Conservation (phyloP, 2,113 vertebrate genomes). For the Dendrocopos noguchii region DNA sequence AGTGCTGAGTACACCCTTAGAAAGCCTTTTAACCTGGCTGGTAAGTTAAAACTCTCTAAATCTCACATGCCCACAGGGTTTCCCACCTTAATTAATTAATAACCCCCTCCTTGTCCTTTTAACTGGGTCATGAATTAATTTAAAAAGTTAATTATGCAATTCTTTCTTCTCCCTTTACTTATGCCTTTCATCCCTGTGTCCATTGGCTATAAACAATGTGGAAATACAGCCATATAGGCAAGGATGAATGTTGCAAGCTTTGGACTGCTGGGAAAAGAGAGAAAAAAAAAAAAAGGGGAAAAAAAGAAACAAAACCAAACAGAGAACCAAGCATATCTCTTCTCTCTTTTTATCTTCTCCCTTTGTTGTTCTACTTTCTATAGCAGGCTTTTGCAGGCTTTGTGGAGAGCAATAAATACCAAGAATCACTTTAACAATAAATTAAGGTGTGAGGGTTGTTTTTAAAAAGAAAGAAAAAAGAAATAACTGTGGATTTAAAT, state of each 20-base stretch:
- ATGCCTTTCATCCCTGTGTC: slow-evolving; percentile 61
- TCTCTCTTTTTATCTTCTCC: neutral
- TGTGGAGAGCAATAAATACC: neutral
- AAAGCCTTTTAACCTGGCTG: slow-evolving; percentile 75
- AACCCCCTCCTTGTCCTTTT: slow-evolving; percentile 75
- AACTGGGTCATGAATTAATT: slow-evolving; percentile 79
- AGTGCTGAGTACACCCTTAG: slow-evolving; percentile 29
- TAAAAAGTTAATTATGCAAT: slow-evolving; percentile 75
- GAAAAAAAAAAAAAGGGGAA: neutral
- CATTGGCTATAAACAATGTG: slow-evolving; percentile 68
- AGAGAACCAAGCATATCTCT: neutral
- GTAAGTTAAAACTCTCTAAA: slow-evolving; percentile 68
- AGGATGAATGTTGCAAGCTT: neutral
- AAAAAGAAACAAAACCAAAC: no score
- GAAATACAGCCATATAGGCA: slow-evolving; percentile 27
- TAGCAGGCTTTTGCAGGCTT: neutral
- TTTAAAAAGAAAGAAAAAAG: neutral
- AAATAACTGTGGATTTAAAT: neutral
- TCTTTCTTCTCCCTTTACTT: slow-evolving; percentile 60
- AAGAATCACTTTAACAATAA: neutral
- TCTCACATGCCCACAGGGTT: slow-evolving; percentile 73
- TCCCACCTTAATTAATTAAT: slow-evolving; percentile 77
- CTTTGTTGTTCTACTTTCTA: neutral
- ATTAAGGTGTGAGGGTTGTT: neutral
- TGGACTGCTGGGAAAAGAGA: neutral